Conservation (phyloP, 2,888 invertebrate genomes). For the Ecliptopera silaceata region DNA sequence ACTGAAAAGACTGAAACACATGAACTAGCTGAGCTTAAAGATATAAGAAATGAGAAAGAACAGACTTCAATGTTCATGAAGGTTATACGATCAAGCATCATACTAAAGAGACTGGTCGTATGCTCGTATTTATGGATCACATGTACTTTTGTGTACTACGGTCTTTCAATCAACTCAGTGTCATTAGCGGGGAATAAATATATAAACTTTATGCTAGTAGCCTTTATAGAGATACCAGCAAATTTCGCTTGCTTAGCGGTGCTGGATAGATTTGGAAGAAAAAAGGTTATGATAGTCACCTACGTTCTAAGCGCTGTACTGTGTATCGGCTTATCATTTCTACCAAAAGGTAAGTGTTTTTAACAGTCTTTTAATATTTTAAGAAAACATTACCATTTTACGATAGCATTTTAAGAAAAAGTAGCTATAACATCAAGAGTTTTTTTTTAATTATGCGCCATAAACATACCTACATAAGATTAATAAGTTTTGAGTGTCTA, state of each 20-base stretch:
- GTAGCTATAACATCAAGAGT: too few relatives aligned
- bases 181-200: conserved; percentile 89
- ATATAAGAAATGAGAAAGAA: conserved; percentile 34
- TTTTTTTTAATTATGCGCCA: too few relatives aligned
- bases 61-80: conserved; percentile 58
- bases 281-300: conserved; percentile 83
- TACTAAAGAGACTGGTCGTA: conserved; percentile 82
- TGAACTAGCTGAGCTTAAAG: conserved; percentile 32
- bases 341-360: conserved; percentile 80
- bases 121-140: conserved; percentile 91
- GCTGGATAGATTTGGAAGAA: conserved; percentile 85
- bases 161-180: conserved; percentile 90
- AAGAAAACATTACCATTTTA: too few relatives aligned
- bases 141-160: conserved; percentile 91
- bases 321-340: conserved; percentile 84
- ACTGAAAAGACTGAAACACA: conserved; percentile 44
- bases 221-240: conserved; percentile 88
- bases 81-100: conserved; percentile 80
- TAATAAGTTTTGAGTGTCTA: too few relatives aligned
- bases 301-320: conserved; percentile 85
- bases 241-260: conserved; percentile 85
- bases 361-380: background rate
- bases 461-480: too few relatives aligned
- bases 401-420: too few relatives aligned
- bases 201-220: conserved; percentile 87